A percentile compares a stretch with the other conserved stretches of the same genome.
Conservation (phyloP, 2,888 invertebrate genomes). For the Drosophila rubida region DNA sequence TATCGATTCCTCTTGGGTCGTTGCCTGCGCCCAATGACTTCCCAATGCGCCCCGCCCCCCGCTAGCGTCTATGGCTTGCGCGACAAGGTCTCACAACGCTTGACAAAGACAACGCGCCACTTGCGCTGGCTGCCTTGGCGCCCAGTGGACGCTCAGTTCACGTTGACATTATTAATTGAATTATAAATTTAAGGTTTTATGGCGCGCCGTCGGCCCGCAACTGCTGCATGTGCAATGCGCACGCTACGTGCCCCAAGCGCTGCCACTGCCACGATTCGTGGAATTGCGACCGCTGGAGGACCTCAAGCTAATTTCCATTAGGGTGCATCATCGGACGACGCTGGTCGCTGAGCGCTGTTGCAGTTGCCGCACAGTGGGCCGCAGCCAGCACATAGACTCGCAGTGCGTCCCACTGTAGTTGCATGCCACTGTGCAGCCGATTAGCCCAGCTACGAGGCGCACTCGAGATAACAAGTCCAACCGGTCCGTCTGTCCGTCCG, state of each 20-base stretch:
- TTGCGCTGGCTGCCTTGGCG: no score
- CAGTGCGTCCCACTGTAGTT: conserved; percentile 52
- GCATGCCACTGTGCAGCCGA: conserved; percentile 49
- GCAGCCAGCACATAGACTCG: not conserved
- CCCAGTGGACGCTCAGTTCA: no score
- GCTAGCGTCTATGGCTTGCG: not conserved
- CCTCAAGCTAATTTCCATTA: conserved; percentile 76
- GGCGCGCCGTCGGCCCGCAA: conserved; percentile 38
- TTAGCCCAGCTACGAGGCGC: conserved; percentile 62
- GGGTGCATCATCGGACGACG: conserved; percentile 47
- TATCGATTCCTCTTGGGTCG: conserved; percentile 81
- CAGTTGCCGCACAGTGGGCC: conserved; percentile 36
- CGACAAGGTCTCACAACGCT: conserved; percentile 21
- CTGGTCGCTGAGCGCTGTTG: conserved; percentile 14
- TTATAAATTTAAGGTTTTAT: conserved; percentile 84
- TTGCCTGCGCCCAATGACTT: conserved; percentile 78
- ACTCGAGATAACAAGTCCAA: conserved; percentile 69
- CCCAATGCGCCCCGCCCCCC: conserved; percentile 54
- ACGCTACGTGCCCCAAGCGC: no score
- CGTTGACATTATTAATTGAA: conserved; percentile 83
- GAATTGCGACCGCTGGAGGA: conserved; percentile 60
- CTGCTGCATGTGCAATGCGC: conserved; percentile 37
- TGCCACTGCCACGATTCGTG: no score
- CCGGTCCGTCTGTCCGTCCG: conserved; percentile 57
- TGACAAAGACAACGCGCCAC: not conserved